phyloP scores from a whole-genome alignment of 2,888 invertebrate genomes.

The Anoplius nigerrimus region DNA sequence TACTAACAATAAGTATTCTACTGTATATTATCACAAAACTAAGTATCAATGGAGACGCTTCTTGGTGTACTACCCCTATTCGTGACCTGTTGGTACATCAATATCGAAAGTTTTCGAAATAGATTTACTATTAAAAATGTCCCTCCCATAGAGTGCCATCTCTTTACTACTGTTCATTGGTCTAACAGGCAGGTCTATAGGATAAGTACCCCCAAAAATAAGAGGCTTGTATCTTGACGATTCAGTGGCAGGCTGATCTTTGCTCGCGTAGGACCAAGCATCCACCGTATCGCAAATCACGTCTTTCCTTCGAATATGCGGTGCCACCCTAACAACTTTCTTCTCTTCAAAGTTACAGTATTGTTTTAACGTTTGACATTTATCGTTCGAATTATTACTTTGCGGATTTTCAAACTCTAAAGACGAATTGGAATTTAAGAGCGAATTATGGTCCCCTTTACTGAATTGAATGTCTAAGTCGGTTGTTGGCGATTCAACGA shows the following conservation, averaged over 20 bases:
- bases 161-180: constrained; percentile 35
- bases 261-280: constrained; percentile 75
- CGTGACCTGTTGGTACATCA: constrained; percentile 73
- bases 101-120: constrained; percentile 76
- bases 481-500: constrained; percentile 49
- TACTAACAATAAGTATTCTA: no score
- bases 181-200: constrained; percentile 84
- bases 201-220: constrained; percentile 90
- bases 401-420: constrained; percentile 35
- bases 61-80: constrained; percentile 27
- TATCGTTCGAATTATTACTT: constrained; percentile 13
- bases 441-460: constrained; percentile 56
- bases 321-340: constrained; percentile 69
- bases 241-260: constrained; percentile 37
- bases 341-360: constrained; percentile 72
- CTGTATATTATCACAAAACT: no score
- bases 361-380: constrained; percentile 62
- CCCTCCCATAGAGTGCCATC: constrained; percentile 29
- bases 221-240: constrained; percentile 79
- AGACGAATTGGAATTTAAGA: constrained; percentile 51
- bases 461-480: constrained; percentile 70
- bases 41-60: no score
- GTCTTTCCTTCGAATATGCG: constrained; percentile 75
- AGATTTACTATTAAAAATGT: constrained; percentile 39
- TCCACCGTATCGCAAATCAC: constrained; percentile 81